These are phyloP conservation scores for Asobara japonica DNA, from an alignment of 1,140 invertebrate genomes.

Conservation along the genomic window DNA sequence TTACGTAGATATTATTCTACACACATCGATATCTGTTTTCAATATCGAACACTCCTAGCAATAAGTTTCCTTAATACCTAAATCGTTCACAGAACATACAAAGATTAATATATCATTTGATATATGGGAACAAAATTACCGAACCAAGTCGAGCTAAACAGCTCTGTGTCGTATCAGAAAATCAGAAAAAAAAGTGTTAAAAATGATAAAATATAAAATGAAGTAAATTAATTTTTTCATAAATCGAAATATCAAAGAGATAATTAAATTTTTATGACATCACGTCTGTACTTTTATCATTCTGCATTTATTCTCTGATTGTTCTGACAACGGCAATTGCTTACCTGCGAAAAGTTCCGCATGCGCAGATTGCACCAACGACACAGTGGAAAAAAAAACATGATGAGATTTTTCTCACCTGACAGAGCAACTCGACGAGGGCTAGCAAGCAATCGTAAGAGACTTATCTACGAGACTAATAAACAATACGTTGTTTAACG, in stretches of 20 bases:
- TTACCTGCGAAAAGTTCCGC: constrained; percentile 57
- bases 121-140: constrained; percentile 89
- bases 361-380: constrained; percentile 39
- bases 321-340: constrained; percentile 34
- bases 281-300: too few species aligned
- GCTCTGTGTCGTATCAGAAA: constrained; percentile 28
- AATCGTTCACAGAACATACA: constrained; percentile 93
- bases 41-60: constrained; percentile 29
- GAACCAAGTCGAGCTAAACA: constrained; percentile 69
- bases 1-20: too few species aligned
- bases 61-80: constrained; percentile 43
- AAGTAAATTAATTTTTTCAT: too few species aligned
- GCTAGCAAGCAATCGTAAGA: constrained; percentile 63
- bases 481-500: constrained; percentile 23
- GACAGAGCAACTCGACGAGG: constrained; percentile 44
- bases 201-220: too few species aligned
- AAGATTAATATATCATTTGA: constrained; percentile 92
- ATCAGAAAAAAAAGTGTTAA: neutral
- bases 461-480: constrained; percentile 50
- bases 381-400: neutral
- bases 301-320: constrained; percentile 49
- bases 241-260: too few species aligned
- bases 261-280: too few species aligned
- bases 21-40: too few species aligned
- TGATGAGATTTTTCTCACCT: constrained; percentile 1